Base-by-base conservation (phyloP, 2,888 invertebrate genomes). In the Euphydryas editha region DNA sequence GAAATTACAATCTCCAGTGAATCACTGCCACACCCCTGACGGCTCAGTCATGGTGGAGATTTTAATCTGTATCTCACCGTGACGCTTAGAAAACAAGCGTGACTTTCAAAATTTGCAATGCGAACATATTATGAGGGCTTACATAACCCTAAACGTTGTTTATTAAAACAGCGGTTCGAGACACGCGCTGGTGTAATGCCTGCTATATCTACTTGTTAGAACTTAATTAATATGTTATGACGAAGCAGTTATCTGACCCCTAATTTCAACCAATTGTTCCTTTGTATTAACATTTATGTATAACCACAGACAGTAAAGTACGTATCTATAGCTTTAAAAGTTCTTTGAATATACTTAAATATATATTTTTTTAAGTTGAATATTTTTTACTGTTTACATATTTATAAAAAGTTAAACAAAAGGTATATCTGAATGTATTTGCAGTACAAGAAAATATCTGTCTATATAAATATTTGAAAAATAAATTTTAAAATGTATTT, bases 211-310 rank as follows among this genome's bases (percentile, higher is more conserved):
- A 77, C 76, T 82, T 44, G 42, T 76, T 62, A 65, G 67, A 74
- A 75, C 78, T 85, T 91, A 91, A 92, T 92, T 90, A 90, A 87
- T 86, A 89, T 86, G 85, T 82, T 81, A 83, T 91, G 90, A 92
- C 88, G 85, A 76, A 79, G 80, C 88, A 80, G 79, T 81, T 82
- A 75, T 63, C 72, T 73, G 74, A 77, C 75, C 77, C 76, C 82
- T 87, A 86, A 88, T 87, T 86, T 76, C 39, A 56, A 59, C 62
- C 61, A 51, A 62, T 62, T 68, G 59, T 66, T 61, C 42, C 21
- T 39, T 36, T 24, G 13, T 21, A 20, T 21, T 49, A 20, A 21
- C 11, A 47, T 11, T 20, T 44, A 15, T 3, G 42, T 5, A 1
- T 3, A 44, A 44, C 15, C 4, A 30, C 0, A 30, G 30, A 1